These are phyloP conservation scores for Macquaria ambigua DNA, from an alignment of 2,113 vertebrate species.

Conservation along the genomic window DNA sequence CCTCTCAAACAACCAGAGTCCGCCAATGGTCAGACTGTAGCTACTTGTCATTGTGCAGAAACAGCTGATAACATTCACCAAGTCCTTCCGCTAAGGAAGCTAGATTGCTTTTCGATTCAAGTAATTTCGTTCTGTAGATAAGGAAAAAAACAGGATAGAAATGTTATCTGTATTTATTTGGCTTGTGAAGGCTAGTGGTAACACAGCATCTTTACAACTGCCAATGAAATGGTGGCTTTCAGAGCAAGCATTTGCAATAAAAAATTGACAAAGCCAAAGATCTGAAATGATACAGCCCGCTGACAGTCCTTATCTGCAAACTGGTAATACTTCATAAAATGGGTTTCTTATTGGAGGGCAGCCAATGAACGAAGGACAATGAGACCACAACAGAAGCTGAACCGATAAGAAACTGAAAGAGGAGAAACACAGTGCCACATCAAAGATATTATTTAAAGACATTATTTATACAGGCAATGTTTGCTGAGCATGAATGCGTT, in stretches of 20 bases:
- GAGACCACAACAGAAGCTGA: slow-evolving; percentile 16
- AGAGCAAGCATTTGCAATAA: slow-evolving; percentile 10
- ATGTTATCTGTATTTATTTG: slow-evolving; percentile 49
- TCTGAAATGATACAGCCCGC: slow-evolving; percentile 12
- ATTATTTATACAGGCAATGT: slow-evolving; percentile 30
- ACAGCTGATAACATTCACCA: slow-evolving; percentile 65
- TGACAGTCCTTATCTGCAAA: slow-evolving; percentile 50
- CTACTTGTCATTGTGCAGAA: slow-evolving; percentile 37
- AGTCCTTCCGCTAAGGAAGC: slow-evolving; percentile 40
- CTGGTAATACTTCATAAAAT: slow-evolving; percentile 28
- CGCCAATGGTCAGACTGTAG: slow-evolving; percentile 18
- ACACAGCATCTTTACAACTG: slow-evolving; percentile 23
- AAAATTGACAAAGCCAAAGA: slow-evolving; percentile 24
- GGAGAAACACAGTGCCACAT: slow-evolving; percentile 11
- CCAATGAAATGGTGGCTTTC: slow-evolving; percentile 19
- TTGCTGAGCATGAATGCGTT: slow-evolving; percentile 29
- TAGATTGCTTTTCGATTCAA: slow-evolving; percentile 51
- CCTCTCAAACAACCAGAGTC: too few species aligned
- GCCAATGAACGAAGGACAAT: slow-evolving; percentile 18
- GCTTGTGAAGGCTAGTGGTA: not conserved
- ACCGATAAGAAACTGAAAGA: slow-evolving; percentile 47
- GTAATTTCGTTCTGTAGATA: slow-evolving; percentile 54
- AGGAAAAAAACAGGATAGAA: slow-evolving; percentile 25
- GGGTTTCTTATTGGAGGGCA: slow-evolving; percentile 19
- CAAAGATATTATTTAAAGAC: slow-evolving; percentile 21